Evolutionary conservation across 2,113 vertebrate genomes (phyloP), one percentile per base, ranked within the genome.

Genomic region (Micronycteris hirsuta): DNA sequence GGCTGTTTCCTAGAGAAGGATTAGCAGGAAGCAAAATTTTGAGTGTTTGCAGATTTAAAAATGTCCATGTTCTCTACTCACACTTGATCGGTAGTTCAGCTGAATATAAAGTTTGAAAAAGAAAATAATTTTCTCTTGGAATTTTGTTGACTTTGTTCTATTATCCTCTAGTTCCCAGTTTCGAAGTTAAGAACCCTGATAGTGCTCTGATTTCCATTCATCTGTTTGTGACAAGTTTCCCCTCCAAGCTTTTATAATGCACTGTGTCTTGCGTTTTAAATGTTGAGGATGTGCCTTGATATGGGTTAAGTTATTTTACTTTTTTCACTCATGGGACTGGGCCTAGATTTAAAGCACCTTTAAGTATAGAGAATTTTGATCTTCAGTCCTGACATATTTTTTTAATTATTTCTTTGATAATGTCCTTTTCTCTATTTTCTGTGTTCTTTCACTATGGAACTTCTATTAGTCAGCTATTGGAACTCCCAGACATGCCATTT

Each of bases 1-100:
- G 68, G 58, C 67, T 95, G 31, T 61, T 88, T 93, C 81, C 65
- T 49, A 67, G 89, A 80, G 90, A 90, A 95, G 36, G 65, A 92
- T 61, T 16, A 52, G 24, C 63, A 95, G 89, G 84, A 94, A 93
- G 89, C 65, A 94, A 94, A 90, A 73, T 43, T 47, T 54, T 80
- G 43, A 94, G 63, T 83, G 9, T 47, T 73, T 68, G 70, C 36
- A 84, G 61, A 61, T 80, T 94, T 73, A 41, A 85, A 93, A 88
- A 77, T 67, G 54, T 68, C 49, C 82, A 54, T 83, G 70, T 71
- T 84, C 52, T 58, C 26, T 65, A 65, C 65, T 70, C 22, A 84
- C 2, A 91, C 14, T 77, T 77, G 67, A 94, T 3, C 81, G 73
- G 67, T 33, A 63, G 56, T 86, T 94, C 9, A 11, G 52, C 56